Evolutionary conservation across 1,140 invertebrate species (phyloP).

Genomic region (Drosophila biarmipes): DNA sequence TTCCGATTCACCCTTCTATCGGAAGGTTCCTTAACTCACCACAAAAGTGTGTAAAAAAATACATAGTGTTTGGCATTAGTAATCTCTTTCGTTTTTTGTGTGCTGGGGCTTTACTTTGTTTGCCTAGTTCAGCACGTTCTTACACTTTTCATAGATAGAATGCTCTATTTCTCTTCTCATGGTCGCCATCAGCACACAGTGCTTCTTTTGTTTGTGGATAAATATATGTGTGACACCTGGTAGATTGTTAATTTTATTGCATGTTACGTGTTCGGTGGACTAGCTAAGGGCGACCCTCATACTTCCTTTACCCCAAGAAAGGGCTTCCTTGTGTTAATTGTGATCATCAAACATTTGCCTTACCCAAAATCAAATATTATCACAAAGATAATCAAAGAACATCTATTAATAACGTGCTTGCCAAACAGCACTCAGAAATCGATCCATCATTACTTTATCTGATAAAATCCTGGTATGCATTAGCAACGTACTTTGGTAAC

Average conservation of each 20-base stretch:
- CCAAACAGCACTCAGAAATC: neutral
- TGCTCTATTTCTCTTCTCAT: conserved; percentile 29
- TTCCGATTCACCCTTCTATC: conserved; percentile 14
- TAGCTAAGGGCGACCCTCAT: neutral
- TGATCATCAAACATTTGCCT: neutral
- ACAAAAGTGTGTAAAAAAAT: neutral
- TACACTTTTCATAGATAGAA: conserved; percentile 21
- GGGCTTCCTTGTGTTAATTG: neutral
- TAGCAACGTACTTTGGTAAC: neutral
- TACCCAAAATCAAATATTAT: neutral
- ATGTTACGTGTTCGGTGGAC: too few relatives aligned
- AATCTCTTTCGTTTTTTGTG: conserved; percentile 15
- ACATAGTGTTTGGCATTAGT: conserved; percentile 15
- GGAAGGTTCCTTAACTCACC: neutral
- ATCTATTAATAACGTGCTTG: neutral
- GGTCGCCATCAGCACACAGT: conserved; percentile 16
- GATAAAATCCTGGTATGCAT: neutral
- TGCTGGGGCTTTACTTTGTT: conserved; percentile 8
- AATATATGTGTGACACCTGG: conserved; percentile 11
- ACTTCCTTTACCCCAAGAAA: neutral
- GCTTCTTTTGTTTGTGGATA: conserved; percentile 16
- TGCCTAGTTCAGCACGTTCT: conserved; percentile 26
- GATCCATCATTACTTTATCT: conserved; percentile 15
- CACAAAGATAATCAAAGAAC: conserved; percentile 2
- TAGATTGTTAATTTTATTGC: conserved; percentile 12